A percentile compares a stretch with the other conserved stretches of the same genome.
phyloP scores from a whole-genome alignment of 2,797 vertebrate species.

The Oophaga sylvatica region DNA sequence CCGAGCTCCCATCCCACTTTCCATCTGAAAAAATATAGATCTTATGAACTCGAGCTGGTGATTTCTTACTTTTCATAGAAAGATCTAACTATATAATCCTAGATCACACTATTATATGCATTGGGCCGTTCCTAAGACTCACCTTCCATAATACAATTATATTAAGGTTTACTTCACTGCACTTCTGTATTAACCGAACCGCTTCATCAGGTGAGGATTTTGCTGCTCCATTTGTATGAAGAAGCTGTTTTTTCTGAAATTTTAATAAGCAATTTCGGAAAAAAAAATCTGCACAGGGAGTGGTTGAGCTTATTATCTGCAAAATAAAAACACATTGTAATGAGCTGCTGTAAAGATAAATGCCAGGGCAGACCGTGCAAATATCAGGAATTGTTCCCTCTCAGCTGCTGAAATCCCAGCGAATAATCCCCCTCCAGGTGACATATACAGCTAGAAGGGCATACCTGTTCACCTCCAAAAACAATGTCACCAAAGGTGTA shows the following conservation, averaged over 20 bases:
- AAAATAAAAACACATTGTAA: constrained; percentile 36
- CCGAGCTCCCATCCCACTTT: too few relatives aligned
- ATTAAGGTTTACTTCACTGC: constrained; percentile 88
- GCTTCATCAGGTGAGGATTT: constrained; percentile 68
- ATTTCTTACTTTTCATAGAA: too few relatives aligned
- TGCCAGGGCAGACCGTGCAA: too few relatives aligned
- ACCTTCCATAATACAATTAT: constrained; percentile 96
- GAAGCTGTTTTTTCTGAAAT: constrained; percentile 69
- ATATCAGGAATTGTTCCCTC: too few relatives aligned
- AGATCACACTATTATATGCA: background rate
- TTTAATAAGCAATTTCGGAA: constrained; percentile 81
- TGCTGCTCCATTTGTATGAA: constrained; percentile 65
- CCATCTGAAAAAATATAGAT: too few relatives aligned
- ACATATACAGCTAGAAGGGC: background rate
- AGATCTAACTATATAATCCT: background rate
- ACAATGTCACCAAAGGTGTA: constrained; percentile 92
- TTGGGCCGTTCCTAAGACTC: background rate
- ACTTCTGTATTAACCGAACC: constrained; percentile 79
- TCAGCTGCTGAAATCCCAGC: too few relatives aligned
- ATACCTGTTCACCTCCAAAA: constrained; percentile 92
- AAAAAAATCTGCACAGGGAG: constrained; percentile 96
- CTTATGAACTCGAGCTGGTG: too few relatives aligned
- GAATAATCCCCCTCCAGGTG: too few relatives aligned
- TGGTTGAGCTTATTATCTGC: constrained; percentile 93
- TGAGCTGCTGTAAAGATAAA: background rate